phyloP scores from a whole-genome alignment of 2,797 vertebrate genomes.

The Artibeus lituratus region DNA sequence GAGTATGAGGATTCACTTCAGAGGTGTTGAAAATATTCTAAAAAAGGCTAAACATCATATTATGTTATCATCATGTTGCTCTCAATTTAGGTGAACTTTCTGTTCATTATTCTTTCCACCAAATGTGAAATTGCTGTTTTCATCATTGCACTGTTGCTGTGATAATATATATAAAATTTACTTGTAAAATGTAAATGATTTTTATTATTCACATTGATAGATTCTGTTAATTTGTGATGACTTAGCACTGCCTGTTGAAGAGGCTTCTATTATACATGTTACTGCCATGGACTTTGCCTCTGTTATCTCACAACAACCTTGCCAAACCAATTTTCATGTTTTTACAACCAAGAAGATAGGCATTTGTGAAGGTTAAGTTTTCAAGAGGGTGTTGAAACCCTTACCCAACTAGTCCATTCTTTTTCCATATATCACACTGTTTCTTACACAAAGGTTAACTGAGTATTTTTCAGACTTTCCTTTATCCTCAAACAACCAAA shows the following conservation, averaged over 20 bases:
- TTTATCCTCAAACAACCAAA: slow-evolving; percentile 12
- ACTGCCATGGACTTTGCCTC: not conserved
- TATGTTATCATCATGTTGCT: not conserved
- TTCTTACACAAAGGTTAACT: slow-evolving; percentile 38
- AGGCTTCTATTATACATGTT: too few relatives aligned
- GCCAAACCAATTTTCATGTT: not conserved
- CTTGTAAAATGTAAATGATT: not conserved
- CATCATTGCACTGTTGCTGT: not conserved
- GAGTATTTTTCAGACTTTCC: slow-evolving; percentile 14
- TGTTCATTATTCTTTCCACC: not conserved
- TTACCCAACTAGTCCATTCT: not conserved
- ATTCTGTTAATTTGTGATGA: not conserved
- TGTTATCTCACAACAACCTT: not conserved
- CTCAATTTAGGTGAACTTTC: not conserved
- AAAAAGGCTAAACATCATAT: not conserved
- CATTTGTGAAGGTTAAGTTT: not conserved
- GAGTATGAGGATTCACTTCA: not conserved
- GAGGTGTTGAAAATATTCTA: not conserved
- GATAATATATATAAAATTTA: not conserved
- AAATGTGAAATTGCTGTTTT: not conserved
- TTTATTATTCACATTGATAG: not conserved
- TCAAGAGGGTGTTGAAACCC: not conserved
- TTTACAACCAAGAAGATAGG: not conserved
- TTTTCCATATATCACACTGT: not conserved
- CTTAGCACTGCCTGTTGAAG: not conserved